Evolutionary conservation across 2,888 invertebrate genomes (phyloP), one percentile per base, ranked within the genome.

Genomic region (Axea sp.): DNA sequence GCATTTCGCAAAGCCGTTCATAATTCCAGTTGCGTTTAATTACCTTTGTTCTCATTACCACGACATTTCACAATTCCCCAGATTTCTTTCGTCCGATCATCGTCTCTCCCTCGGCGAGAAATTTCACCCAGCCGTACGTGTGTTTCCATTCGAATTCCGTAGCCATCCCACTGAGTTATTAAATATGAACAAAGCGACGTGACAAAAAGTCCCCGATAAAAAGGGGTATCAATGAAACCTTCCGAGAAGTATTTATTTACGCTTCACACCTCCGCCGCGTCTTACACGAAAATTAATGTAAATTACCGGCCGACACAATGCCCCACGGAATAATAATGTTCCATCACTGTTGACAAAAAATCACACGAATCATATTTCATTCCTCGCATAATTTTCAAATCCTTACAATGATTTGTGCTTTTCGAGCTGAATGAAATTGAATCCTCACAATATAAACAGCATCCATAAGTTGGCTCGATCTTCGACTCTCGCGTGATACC

Each of bases 201-300:
- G 60, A 60, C 45, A 49, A 62, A 62, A 62, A 30, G 5, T 30
- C 12, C n/a, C 12, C 9, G n/a, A 41, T 43, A 41, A 47, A 65
- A 30, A 28, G 31, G 37, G 14, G 31, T 59, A 67, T 67, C 67
- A 59, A 49, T 59, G 33, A 28, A 41, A n/a, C 24, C 45, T 67
- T 67, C 57, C 41, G n/a, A 39, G 67, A 67, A 67, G 19, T 57
- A 59, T 59, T 67, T 67, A 67, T 55, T 47, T 30, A 51, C 43
- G 51, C 51, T 35, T 64, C 51, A 59, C 67, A 57, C 57, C 41
- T 49, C 8, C 17, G 7, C 8, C 17, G 7, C 35, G 2, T n/a
- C 39, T 9, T 55, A 49, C 49, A 45, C 17, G 12, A 49, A 57
- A 57, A 57, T 41, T 28, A 39, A 67, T 67, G 53, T 47, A 67